Evolutionary conservation across 2,888 invertebrate species (phyloP), one percentile per base, ranked within the genome.

Genomic region (Pelosia muscerda): DNA sequence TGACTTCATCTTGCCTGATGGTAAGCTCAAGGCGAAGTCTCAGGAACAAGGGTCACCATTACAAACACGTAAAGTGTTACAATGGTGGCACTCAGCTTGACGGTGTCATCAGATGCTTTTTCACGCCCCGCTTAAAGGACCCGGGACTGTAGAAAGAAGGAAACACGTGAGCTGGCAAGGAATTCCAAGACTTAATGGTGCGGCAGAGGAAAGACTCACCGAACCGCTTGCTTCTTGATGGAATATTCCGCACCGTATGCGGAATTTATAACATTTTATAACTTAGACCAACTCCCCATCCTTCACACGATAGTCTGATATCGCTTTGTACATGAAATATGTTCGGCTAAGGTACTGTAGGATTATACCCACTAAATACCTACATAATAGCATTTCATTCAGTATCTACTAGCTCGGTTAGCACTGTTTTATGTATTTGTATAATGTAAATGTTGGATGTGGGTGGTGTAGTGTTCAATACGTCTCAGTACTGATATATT

Each of bases 251-350:
- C n/a, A n/a, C n/a, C n/a, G n/a, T n/a, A n/a, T n/a, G n/a, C n/a
- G n/a, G 19, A 54, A 13, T 2, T 1, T n/a, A 0, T 49, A 19
- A n/a, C n/a, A 19, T n/a, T 49, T 22, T 59, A 22, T 34, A 6
- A 26, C 25, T 58, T 63, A 28, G 22, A 10, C 53, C 63, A 64
- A 23, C 4, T 15, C 2, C 34, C 65, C 66, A 74, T 73, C 77
- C 71, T 28, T 79, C 79, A 75, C 65, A 75, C 74, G 73, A 73
- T 72, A 81, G 78, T 79, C 78, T 75, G 84, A 82, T 86, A 85
- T 78, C 77, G 79, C 82, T 79, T 81, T 79, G 81, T 77, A 79
- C 81, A 81, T 83, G 83, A 85, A 85, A 84, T 85, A 84, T 82
- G 80, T 72, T 69, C 22, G 59, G 49, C 69, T 71, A 69, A 72